Percentiles rank a stretch among this genome's conserved stretches.
Evolutionary conservation across 2,797 vertebrate species (phyloP).

Genomic region (Pachyuromys duprasi): DNA sequence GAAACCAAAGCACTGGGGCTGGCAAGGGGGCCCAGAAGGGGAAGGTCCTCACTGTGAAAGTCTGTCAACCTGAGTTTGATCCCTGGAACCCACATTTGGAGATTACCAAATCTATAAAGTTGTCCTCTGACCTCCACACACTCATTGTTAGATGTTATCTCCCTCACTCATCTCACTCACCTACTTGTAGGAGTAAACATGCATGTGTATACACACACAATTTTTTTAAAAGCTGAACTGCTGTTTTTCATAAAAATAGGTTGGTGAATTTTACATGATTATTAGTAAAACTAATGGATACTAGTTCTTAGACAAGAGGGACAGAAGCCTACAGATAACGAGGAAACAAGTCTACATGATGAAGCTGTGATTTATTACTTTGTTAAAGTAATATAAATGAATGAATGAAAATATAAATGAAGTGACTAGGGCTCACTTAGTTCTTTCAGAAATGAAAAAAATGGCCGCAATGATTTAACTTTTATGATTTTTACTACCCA

Average conservation of each 20-base stretch:
- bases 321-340: background rate
- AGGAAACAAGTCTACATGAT: background rate
- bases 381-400: background rate
- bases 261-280: background rate
- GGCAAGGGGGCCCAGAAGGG: background rate
- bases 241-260: background rate
- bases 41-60: too few species aligned
- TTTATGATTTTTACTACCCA: background rate
- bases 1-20: background rate
- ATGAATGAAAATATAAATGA: background rate
- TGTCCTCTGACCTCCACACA: background rate
- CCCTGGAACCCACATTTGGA: background rate
- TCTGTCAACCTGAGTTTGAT: background rate
- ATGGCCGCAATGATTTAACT: background rate
- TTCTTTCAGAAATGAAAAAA: conserved; percentile 1
- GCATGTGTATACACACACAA: background rate
- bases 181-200: background rate
- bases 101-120: background rate
- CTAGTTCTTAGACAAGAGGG: background rate
- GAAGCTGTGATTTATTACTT: background rate
- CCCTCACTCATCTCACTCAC: background rate
- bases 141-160: accelerated
- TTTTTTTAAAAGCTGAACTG: background rate
- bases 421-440: background rate
- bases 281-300: background rate